These are phyloP conservation scores for Anarrhichthys ocellatus DNA, from an alignment of 2,113 vertebrate genomes.

Conservation along the genomic window DNA sequence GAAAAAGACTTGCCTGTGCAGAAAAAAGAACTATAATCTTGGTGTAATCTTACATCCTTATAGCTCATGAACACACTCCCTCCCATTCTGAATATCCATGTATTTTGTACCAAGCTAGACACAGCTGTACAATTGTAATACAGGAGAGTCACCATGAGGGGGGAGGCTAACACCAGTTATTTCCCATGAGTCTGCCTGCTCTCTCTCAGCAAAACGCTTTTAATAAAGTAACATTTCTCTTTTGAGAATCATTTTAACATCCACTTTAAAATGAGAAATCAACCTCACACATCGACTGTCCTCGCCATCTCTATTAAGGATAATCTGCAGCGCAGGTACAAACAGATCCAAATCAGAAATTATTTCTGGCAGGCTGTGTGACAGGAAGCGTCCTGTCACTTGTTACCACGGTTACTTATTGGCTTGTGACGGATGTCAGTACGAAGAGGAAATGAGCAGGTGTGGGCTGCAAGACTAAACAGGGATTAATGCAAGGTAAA, in stretches of 20 bases:
- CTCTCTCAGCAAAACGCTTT: background rate
- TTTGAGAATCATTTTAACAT: background rate
- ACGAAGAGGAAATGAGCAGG: constrained; percentile 29
- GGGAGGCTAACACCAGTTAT: constrained; percentile 26
- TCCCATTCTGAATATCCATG: background rate
- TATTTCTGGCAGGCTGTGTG: background rate
- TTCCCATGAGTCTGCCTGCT: background rate
- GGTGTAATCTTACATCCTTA: background rate
- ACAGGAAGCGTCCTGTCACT: background rate
- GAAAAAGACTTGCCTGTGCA: background rate
- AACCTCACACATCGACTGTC: background rate
- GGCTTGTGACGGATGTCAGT: constrained; percentile 8
- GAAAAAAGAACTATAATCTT: background rate
- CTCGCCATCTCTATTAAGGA: background rate
- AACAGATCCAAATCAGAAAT: background rate
- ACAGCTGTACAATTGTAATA: constrained; percentile 69
- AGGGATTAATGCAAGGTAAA: constrained; percentile 31
- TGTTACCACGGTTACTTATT: constrained; percentile 11
- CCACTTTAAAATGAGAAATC: background rate
- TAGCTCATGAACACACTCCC: background rate
- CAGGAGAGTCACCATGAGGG: constrained; percentile 27
- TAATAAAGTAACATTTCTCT: background rate
- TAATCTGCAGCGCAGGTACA: background rate
- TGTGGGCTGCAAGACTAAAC: constrained; percentile 18
- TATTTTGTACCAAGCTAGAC: background rate